phyloP scores from a whole-genome alignment of 1,140 invertebrate genomes.

The Nasonia vitripennis region DNA sequence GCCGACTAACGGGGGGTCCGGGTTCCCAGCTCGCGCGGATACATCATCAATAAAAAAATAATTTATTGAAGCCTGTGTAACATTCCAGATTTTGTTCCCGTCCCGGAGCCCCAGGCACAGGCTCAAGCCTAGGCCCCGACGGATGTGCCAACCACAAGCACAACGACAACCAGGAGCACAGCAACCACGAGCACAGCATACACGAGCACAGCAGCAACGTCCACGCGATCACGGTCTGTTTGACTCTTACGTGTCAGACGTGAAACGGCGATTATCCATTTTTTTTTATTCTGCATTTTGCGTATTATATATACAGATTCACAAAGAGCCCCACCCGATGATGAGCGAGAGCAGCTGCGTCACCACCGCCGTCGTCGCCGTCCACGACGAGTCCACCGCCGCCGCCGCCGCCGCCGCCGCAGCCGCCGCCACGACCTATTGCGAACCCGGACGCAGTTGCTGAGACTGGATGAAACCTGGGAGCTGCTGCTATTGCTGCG shows the following conservation, averaged over 20 bases:
- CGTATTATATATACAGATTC: neutral
- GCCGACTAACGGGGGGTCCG: constrained; percentile 12
- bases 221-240: neutral
- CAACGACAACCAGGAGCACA: neutral
- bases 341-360: neutral
- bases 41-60: constrained; percentile 47
- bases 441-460: neutral
- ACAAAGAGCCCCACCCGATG: neutral
- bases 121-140: neutral
- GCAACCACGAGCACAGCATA: neutral
- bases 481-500: neutral
- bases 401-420: neutral
- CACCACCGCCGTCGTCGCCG: too few relatives aligned
- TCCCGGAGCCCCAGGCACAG: neutral
- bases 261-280: too few relatives aligned
- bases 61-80: constrained; percentile 43
- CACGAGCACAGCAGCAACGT: neutral
- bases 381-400: neutral
- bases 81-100: constrained; percentile 28
- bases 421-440: neutral
- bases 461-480: neutral
- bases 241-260: neutral
- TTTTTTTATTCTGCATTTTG: too few relatives aligned
- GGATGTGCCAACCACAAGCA: neutral
- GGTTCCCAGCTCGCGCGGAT: constrained; percentile 2